Evolutionary conservation across 2,888 invertebrate species (phyloP).

Genomic region (Drosophila rellima): DNA sequence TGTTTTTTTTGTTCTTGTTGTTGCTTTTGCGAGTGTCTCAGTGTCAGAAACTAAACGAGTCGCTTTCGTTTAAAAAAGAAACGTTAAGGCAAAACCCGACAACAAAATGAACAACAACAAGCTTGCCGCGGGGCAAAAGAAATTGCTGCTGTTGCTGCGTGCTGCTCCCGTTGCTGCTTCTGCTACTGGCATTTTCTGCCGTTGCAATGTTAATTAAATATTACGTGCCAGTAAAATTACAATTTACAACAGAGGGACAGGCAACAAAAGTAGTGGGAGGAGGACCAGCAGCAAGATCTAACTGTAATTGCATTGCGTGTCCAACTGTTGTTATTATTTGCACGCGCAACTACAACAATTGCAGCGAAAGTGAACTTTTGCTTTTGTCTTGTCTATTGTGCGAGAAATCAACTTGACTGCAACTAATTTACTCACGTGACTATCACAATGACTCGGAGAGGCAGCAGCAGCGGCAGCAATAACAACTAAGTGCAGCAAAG

Average conservation of each 20-base stretch:
- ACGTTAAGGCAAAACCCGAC: conserved; percentile 33
- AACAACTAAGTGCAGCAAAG: conserved; percentile 53
- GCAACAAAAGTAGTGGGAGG: conserved; percentile 5
- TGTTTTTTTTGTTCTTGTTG: conserved; percentile 28
- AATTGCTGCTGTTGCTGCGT: conserved; percentile 42
- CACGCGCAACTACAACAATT: conserved; percentile 41
- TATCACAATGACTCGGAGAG: conserved; percentile 47
- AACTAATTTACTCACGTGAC: conserved; percentile 74
- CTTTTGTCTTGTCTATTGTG: conserved; percentile 59
- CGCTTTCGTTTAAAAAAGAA: conserved; percentile 73
- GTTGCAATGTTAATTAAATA: conserved; percentile 73
- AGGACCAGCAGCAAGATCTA: conserved; percentile 54
- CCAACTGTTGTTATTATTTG: conserved; percentile 64
- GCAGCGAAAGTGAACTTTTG: conserved; percentile 79
- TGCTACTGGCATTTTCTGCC: conserved; percentile 42
- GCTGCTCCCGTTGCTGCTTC: conserved; percentile 28
- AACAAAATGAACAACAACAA: conserved; percentile 44
- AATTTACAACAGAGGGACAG: conserved; percentile 58
- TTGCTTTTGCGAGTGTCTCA: conserved; percentile 35
- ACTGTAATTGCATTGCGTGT: conserved; percentile 77
- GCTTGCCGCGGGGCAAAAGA: conserved; percentile 55
- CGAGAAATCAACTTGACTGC: conserved; percentile 43
- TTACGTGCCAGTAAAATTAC: conserved; percentile 71
- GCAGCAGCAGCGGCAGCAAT: conserved; percentile 15
- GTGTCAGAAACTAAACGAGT: conserved; percentile 66